Base-by-base conservation (phyloP, 2,797 vertebrate genomes). In the Xenopus petersii region DNA sequence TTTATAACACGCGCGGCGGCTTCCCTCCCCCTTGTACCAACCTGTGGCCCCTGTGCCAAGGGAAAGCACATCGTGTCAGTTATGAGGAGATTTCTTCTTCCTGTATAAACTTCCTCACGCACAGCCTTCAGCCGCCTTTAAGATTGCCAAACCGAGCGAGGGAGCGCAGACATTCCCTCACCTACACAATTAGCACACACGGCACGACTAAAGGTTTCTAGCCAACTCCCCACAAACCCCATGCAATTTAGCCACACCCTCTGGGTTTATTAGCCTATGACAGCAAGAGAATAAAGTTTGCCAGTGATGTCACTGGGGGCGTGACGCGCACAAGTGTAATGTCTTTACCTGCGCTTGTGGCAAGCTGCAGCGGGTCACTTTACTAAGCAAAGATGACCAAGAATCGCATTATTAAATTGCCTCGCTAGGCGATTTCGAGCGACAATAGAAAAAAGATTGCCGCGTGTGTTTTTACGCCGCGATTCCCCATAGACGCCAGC, bases 1-100 rank as follows among this genome's bases (percentile, higher is more conserved):
- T 36, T 36, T 36, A 36, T 36, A 36, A 36, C 6, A 36, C 36
- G 36, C 8, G 36, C 36, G 8, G 36, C 36, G 8, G 36, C 36
- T 42, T 42, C 8, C 5, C 36, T 42, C 36, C 36, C 8, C 5
- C 6, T 42, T 54, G 12, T 63, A 63, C 61, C 33, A 9, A 78
- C 75, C 75, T 69, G 51, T 11, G 30, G 75, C 75, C 75, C 65
- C 70, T 73, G 75, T 56, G 54, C 16, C 15, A 21, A 58, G 21
- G 3, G 60, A 3, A 59, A 10, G 30, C 21, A 6, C 75, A 78
- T 78, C 13, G 48, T 12, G 49, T 0, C 46, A 58, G 16, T 33
- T 46, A 13, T 12, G 7, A 6, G 46, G 30, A 6, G 17, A 55
- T 54, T 48, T n/a, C 7, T 68, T 54, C 42, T 51, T 51, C 51